Percentiles rank a stretch among this genome's conserved stretches.
Conservation (phyloP, 1,140 invertebrate species). For the Pseudoatta argentina region DNA sequence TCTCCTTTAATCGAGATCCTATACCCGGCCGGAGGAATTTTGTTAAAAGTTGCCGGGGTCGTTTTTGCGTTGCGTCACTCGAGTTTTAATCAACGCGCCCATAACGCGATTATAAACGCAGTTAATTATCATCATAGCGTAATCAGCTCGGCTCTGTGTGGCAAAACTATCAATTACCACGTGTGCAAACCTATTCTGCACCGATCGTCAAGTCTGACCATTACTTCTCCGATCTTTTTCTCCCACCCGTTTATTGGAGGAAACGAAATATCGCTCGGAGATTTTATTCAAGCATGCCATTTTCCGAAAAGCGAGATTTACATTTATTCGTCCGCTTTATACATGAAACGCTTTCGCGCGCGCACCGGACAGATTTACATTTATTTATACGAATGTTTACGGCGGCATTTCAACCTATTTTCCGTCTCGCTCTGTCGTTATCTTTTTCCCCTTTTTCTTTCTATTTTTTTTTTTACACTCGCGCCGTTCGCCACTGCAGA, state of each 20-base stretch:
- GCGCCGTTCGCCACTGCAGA: slow-evolving; percentile 40
- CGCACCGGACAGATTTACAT: slow-evolving; percentile 57
- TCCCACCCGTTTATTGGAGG: not conserved
- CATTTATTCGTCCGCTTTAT: slow-evolving; percentile 54
- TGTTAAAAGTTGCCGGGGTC: slow-evolving; percentile 25
- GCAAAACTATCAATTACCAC: slow-evolving; percentile 52
- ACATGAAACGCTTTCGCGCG: slow-evolving; percentile 25
- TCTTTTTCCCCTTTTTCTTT: slow-evolving; percentile 30
- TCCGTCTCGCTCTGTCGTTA: slow-evolving; percentile 20
- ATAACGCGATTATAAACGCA: slow-evolving; percentile 58
- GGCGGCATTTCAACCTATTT: slow-evolving; percentile 53
- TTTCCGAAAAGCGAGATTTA: slow-evolving; percentile 48
- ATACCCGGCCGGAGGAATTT: slow-evolving; percentile 10
- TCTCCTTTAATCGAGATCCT: not conserved
- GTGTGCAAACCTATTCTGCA: slow-evolving; percentile 21
- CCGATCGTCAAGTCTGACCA: not conserved
- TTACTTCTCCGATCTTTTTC: too few relatives aligned
- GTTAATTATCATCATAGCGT: slow-evolving; percentile 60
- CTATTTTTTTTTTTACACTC: not conserved
- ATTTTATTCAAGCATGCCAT: slow-evolving; percentile 52
- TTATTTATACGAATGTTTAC: slow-evolving; percentile 63
- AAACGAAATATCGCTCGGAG: slow-evolving; percentile 37
- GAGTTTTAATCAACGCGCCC: slow-evolving; percentile 48
- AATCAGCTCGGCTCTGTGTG: slow-evolving; percentile 38
- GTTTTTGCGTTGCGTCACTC: slow-evolving; percentile 41